Percentiles rank a stretch among this genome's conserved stretches.
These are phyloP conservation scores for Zapornia atra DNA, from an alignment of 2,113 vertebrate genomes.

Conservation along the genomic window DNA sequence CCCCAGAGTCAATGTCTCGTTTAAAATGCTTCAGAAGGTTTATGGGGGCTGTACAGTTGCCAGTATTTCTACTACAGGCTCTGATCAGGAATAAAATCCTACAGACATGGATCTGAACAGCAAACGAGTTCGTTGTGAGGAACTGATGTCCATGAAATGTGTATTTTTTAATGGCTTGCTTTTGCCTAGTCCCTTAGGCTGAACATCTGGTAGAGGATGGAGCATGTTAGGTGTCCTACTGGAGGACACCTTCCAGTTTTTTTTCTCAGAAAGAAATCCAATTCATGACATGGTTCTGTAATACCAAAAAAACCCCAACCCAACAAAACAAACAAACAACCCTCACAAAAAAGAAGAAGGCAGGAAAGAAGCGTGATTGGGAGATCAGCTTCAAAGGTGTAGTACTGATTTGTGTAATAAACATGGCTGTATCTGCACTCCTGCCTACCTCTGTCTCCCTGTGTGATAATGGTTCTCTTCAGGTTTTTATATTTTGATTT, in stretches of 20 bases:
- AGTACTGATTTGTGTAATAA: neutral
- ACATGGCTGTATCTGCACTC: neutral
- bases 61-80: neutral
- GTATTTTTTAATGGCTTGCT: accelerated
- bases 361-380: neutral
- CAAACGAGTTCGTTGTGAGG: neutral
- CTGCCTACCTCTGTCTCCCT: neutral
- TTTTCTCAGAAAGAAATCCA: neutral
- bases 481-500: neutral
- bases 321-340: too few relatives aligned
- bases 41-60: neutral
- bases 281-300: neutral
- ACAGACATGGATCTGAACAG: too few relatives aligned
- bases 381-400: neutral
- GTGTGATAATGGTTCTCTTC: neutral
- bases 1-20: neutral
- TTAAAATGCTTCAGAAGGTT: neutral
- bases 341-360: neutral
- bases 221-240: neutral
- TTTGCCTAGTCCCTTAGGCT: neutral
- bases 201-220: neutral
- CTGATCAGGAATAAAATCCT: neutral
- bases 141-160: neutral
- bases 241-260: neutral
- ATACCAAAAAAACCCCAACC: too few relatives aligned